Evolutionary conservation across 2,797 vertebrate species (phyloP), one percentile per base, ranked within the genome.

Genomic region (Gymnoscopelus microlampas): DNA sequence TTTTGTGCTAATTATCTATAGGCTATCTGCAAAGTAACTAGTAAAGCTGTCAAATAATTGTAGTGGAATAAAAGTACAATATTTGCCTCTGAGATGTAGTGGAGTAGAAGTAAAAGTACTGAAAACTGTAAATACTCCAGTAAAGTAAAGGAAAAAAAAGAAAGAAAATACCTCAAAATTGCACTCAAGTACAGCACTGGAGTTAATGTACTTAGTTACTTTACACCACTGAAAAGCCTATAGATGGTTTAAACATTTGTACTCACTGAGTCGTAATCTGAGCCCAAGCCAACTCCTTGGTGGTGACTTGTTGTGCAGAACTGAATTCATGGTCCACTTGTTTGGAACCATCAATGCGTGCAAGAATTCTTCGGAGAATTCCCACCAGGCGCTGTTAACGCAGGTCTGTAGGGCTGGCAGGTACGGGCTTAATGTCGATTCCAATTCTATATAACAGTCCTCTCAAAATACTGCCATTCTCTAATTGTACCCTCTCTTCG

Each of bases 231-330:
- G 19, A 29, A 9, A 2, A 44, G 7, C 39, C 7, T 12, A 47
- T 12, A 44, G 4, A 19, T 19, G 23, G 2, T 2, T 53, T 35
- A 13, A 26, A 64, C 39, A 44, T 48, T 55, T 2, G 55, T 74
- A 94, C 94, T 96, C 80, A 92, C 92, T 81, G 2, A 85, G 79
- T 57, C 91, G 86, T 19, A 83, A 3, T 19, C 85, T 78, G 69
- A 95, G 90, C 4, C 88, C 87, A 0, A 95, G 91, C 92, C 94
- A 93, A 79, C 89, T 91, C 61, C 47, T 63, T 3, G 89, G 91
- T 12, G 93, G 89, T 0, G 79, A 90, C 49, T 92, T 91, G 67
- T 92, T 91, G 67, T 91, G 85, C 73, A 91, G 81, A 3, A 47
- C 76, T 0, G 91, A 90, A 76, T 89, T 93, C 80, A 84, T 90